phyloP scores from a whole-genome alignment of 2,888 invertebrate species.

The Cataglyphis altisquamis region DNA sequence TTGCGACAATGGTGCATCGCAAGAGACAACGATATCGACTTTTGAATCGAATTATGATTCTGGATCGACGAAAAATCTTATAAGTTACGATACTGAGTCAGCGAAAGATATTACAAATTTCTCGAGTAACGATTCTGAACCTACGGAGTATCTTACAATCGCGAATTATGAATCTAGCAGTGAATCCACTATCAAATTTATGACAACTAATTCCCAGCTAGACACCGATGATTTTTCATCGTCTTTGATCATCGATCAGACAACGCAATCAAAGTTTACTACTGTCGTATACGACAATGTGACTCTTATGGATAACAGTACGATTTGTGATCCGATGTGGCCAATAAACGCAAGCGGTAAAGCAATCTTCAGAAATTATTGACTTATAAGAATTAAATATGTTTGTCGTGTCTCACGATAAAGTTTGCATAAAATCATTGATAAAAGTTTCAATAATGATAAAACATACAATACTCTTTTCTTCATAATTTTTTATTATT shows the following conservation, averaged over 20 bases:
- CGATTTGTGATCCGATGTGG: constrained; percentile 13
- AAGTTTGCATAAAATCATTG: neutral
- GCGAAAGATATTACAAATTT: neutral
- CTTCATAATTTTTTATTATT: neutral
- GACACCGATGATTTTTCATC: neutral
- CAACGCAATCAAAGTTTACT: neutral
- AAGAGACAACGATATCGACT: neutral
- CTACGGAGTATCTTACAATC: neutral
- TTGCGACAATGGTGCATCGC: constrained; percentile 31
- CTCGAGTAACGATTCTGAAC: neutral
- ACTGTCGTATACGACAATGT: neutral
- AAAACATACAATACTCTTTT: constrained; percentile 2
- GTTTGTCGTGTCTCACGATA: neutral
- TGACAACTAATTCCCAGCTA: constrained; percentile 3
- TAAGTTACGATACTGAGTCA: neutral
- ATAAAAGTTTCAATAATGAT: too few relatives aligned
- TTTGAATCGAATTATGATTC: neutral
- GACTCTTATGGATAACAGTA: neutral
- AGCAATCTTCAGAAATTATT: neutral
- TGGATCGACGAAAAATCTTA: neutral
- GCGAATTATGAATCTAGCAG: neutral
- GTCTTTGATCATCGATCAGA: neutral
- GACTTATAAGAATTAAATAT: neutral
- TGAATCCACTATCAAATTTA: neutral
- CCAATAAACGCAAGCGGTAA: constrained; percentile 37